Evolutionary conservation across 2,113 vertebrate species (phyloP).

Genomic region (Saccopteryx bilineata): DNA sequence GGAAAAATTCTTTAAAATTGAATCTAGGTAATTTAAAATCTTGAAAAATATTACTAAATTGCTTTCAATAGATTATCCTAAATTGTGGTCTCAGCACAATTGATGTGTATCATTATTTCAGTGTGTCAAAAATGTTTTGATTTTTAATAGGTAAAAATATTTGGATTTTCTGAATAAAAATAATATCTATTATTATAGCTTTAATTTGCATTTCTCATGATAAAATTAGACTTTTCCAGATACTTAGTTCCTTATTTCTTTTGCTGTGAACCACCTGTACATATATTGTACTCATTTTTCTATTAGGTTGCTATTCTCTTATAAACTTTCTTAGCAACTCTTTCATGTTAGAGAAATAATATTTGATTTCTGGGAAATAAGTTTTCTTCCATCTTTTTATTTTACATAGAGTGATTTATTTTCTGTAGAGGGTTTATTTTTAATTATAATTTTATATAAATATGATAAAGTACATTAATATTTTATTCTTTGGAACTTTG

Average conservation of each 20-base stretch:
- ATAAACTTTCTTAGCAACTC: not conserved
- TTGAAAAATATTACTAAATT: conserved; percentile 43
- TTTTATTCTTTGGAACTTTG: conserved; percentile 22
- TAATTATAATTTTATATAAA: not conserved
- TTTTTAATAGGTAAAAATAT: not conserved
- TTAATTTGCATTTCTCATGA: conserved; percentile 10
- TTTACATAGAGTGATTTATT: not conserved
- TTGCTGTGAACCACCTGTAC: not conserved
- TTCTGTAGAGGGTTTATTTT: conserved; percentile 13
- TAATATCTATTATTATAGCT: not conserved
- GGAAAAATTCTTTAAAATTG: conserved; percentile 4
- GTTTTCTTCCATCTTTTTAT: not conserved
- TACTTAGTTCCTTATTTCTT: conserved; percentile 35
- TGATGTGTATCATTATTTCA: not conserved
- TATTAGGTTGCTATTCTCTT: not conserved
- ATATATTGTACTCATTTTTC: not conserved
- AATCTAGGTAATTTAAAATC: conserved; percentile 23
- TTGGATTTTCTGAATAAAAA: conserved; percentile 3
- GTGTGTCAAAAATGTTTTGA: not conserved
- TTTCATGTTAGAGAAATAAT: not conserved
- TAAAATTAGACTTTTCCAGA: not conserved
- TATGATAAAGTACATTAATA: not conserved
- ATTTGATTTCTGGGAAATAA: conserved; percentile 15
- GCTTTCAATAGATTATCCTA: not conserved
- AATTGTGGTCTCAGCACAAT: not conserved